Evolutionary conservation across 2,113 vertebrate species (phyloP).

Genomic region (Tachycineta bicolor): DNA sequence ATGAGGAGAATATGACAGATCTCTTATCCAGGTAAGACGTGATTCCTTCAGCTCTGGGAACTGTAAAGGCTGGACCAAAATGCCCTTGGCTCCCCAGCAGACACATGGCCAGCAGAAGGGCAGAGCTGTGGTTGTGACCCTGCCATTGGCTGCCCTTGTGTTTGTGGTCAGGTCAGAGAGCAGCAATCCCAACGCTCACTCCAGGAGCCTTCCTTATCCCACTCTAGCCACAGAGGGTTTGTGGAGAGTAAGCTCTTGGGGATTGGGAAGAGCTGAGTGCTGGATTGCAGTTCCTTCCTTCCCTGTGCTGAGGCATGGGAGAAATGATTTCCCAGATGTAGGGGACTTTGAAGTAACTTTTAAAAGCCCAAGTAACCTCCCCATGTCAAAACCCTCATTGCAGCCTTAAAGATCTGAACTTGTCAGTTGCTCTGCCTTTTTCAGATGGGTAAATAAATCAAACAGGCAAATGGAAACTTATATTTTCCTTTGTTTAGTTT

Average conservation of each 20-base stretch:
- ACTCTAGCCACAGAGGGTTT: background rate
- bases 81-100: background rate
- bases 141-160: background rate
- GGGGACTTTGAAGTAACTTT: background rate
- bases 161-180: background rate
- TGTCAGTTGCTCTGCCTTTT: constrained; percentile 3
- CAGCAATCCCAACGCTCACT: background rate
- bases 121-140: background rate
- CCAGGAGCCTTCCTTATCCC: background rate
- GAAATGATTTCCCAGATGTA: background rate
- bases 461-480: background rate
- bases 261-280: background rate
- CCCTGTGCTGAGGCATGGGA: background rate
- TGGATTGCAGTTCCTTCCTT: background rate
- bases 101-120: background rate
- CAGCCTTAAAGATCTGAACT: background rate
- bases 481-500: background rate
- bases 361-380: background rate
- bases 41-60: background rate
- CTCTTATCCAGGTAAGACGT: constrained; percentile 91
- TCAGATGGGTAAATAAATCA: background rate
- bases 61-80: background rate
- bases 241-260: background rate
- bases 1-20: constrained; percentile 99
- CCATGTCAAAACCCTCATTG: background rate